Conservation (phyloP, 2,888 invertebrate genomes). For the Pachliopta kotzebuea region DNA sequence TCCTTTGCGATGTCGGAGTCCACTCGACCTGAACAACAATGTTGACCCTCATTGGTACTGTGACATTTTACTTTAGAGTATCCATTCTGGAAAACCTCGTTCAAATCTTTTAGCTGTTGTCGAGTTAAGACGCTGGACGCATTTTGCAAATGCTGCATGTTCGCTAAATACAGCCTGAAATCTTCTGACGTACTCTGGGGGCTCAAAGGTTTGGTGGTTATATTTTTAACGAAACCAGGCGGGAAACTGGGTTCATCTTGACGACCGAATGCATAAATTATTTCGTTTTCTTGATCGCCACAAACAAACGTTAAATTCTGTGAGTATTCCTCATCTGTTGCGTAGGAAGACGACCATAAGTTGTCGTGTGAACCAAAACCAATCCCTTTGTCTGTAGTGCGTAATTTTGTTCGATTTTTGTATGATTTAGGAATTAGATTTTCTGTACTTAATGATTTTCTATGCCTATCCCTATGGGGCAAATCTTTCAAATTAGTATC, state of each 20-base stretch:
- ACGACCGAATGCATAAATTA: constrained; percentile 71
- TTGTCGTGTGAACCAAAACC: constrained; percentile 77
- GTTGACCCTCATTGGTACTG: constrained; percentile 51
- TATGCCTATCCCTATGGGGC: constrained; percentile 63
- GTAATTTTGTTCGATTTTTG: constrained; percentile 59
- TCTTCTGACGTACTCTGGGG: constrained; percentile 85
- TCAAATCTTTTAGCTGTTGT: constrained; percentile 81
- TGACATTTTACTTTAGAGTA: constrained; percentile 71
- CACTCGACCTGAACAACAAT: constrained; percentile 60
- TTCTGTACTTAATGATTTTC: constrained; percentile 82
- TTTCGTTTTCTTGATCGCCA: constrained; percentile 75
- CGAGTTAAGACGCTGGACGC: constrained; percentile 83
- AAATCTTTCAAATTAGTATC: constrained; percentile 60
- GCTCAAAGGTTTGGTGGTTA: constrained; percentile 83
- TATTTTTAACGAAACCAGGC: constrained; percentile 71
- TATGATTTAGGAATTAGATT: constrained; percentile 79
- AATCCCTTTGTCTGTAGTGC: constrained; percentile 52
- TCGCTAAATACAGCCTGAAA: constrained; percentile 85
- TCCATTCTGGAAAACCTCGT: constrained; percentile 80
- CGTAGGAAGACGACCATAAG: constrained; percentile 69
- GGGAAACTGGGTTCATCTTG: constrained; percentile 64
- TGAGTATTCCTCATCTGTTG: constrained; percentile 60
- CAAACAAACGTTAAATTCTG: constrained; percentile 69
- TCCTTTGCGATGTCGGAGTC: constrained; percentile 50
- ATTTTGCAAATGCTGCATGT: constrained; percentile 86